Conservation (phyloP, 2,797 vertebrate genomes). For the Pseudochaenichthys georgianus region DNA sequence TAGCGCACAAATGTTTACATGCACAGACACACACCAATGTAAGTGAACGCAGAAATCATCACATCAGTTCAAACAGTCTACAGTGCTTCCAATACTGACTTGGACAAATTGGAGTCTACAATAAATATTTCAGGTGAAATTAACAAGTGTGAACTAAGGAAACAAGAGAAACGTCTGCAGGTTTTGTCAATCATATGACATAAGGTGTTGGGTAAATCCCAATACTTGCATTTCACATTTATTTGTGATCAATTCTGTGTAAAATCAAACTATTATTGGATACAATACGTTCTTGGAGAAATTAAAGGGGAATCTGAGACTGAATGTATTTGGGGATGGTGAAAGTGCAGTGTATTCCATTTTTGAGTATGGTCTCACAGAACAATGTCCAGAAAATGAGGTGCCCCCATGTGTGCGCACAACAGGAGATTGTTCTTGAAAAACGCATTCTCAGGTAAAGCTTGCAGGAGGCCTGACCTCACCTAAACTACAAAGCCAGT, state of each 20-base stretch:
- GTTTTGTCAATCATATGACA: not conserved
- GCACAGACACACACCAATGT: conserved; percentile 28
- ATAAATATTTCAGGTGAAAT: conserved; percentile 10
- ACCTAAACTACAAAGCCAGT: no score
- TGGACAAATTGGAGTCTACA: conserved; percentile 15
- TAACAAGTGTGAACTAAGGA: conserved; percentile 13
- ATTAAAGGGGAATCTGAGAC: not conserved
- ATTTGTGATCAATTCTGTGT: not conserved
- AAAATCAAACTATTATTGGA: conserved; percentile 17
- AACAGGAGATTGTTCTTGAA: no score
- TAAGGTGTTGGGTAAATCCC: not conserved
- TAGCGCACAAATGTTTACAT: conserved; percentile 39
- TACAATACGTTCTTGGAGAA: not conserved
- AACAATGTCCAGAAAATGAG: no score
- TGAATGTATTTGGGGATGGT: no score
- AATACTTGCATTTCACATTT: not conserved
- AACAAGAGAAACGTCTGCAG: conserved; percentile 9
- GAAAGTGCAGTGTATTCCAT: no score
- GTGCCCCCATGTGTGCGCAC: no score
- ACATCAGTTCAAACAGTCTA: not conserved
- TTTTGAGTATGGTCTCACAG: no score
- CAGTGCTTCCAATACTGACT: not conserved
- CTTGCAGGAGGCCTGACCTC: no score
- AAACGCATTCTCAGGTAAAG: no score
- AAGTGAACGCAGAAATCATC: conserved; percentile 12